These are phyloP conservation scores for Sula dactylatra DNA, from an alignment of 2,113 vertebrate species.

Conservation along the genomic window DNA sequence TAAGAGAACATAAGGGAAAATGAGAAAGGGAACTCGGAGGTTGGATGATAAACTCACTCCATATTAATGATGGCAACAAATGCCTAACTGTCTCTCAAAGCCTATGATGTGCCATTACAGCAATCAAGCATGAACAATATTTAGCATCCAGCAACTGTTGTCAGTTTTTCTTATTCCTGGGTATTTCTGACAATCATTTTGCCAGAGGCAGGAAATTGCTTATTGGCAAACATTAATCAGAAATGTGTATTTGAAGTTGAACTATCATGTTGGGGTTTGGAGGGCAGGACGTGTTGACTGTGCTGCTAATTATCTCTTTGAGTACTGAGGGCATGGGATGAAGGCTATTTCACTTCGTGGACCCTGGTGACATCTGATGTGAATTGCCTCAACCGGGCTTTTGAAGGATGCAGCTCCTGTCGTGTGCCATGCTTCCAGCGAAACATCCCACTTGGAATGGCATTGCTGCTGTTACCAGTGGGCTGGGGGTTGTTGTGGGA, in stretches of 20 bases:
- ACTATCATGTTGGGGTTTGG: neutral
- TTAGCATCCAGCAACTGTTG: neutral
- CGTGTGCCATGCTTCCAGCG: fast-evolving
- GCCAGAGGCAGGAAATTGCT: neutral
- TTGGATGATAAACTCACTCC: neutral
- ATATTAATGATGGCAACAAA: neutral
- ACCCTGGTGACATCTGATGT: fast-evolving
- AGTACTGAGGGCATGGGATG: neutral
- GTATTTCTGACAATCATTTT: neutral
- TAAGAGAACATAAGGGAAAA: neutral
- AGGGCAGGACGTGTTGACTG: neutral
- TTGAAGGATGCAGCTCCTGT: fast-evolving
- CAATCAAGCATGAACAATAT: neutral
- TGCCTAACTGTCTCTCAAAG: neutral
- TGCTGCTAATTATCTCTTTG: neutral
- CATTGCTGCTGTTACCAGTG: neutral
- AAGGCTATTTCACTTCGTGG: neutral
- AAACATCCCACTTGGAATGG: neutral
- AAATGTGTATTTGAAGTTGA: neutral
- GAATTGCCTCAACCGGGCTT: neutral
- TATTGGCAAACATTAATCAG: neutral
- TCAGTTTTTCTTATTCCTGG: neutral
- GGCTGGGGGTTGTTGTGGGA: neutral
- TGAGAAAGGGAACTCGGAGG: neutral
- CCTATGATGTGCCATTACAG: neutral